Conservation (phyloP, 2,888 invertebrate genomes). For the Nomada fucata region DNA sequence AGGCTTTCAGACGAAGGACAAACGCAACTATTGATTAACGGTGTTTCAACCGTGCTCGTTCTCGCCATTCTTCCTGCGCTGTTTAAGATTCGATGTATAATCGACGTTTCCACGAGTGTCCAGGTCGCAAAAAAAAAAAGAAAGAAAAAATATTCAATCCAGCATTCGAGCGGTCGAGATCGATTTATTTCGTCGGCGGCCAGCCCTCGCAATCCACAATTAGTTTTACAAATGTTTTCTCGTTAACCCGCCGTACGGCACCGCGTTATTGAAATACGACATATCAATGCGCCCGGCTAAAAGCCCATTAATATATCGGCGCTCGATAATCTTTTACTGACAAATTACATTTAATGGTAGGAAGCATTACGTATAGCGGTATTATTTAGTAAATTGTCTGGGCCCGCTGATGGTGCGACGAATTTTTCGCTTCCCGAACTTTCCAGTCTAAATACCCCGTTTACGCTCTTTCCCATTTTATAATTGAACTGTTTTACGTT, state of each 20-base stretch:
- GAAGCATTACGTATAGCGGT: constrained; percentile 44
- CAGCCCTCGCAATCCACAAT: constrained; percentile 58
- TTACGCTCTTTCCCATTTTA: too few species aligned
- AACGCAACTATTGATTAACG: constrained; percentile 45
- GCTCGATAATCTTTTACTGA: constrained; percentile 61
- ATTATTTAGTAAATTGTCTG: constrained; percentile 8
- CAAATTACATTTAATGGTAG: constrained; percentile 62
- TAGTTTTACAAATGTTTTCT: constrained; percentile 65
- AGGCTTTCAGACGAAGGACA: neutral
- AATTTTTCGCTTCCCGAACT: neutral
- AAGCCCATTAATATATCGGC: constrained; percentile 56
- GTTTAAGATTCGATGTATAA: neutral
- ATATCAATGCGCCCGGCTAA: constrained; percentile 61
- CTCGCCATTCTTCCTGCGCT: neutral
- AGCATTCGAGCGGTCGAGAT: constrained; percentile 13
- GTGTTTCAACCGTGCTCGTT: constrained; percentile 12
- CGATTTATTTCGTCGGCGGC: constrained; percentile 55
- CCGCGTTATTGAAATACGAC: constrained; percentile 61
- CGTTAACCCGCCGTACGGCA: constrained; percentile 50
- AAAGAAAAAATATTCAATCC: constrained; percentile 1
- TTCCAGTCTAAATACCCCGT: neutral
- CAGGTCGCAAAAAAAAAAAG: neutral
- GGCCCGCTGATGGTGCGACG: neutral
- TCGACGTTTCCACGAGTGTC: neutral
- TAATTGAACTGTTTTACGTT: too few species aligned